Percentiles rank a stretch among this genome's conserved stretches.
phyloP scores from a whole-genome alignment of 37 sponge, comb jelly and placozoan species.

The Aplysina aerophoba region DNA sequence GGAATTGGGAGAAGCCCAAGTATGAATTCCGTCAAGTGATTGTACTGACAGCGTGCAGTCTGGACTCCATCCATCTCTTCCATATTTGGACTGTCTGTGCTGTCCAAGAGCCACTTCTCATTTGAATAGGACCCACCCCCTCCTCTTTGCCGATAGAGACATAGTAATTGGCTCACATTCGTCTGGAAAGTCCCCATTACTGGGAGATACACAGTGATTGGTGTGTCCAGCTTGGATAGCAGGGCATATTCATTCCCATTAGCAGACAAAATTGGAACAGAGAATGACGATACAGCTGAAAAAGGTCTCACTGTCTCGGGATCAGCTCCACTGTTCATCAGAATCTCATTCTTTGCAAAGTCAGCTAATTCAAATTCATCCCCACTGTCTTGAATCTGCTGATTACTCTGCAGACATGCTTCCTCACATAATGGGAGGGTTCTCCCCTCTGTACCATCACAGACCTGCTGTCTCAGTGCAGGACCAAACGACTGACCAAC shows the following conservation, averaged over 20 bases:
- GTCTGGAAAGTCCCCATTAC: background rate
- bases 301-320: constrained; percentile 29
- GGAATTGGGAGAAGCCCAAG: constrained; percentile 72
- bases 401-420: constrained; percentile 18
- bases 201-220: constrained; percentile 51
- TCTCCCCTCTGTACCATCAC: background rate
- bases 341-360: constrained; percentile 8
- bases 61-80: background rate
- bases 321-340: constrained; percentile 38
- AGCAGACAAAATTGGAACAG: constrained; percentile 50
- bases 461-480: background rate
- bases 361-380: constrained; percentile 9
- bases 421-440: constrained; percentile 17
- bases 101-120: constrained; percentile 50
- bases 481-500: background rate
- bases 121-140: constrained; percentile 5
- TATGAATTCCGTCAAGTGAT: constrained; percentile 69
- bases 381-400: background rate
- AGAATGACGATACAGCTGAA: constrained; percentile 46
- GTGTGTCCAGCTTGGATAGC: constrained; percentile 17
- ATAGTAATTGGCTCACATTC: constrained; percentile 36
- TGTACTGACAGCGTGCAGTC: constrained; percentile 45
- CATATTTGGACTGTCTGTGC: constrained; percentile 12
- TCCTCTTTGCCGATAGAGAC: constrained; percentile 61
- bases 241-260: constrained; percentile 35